A percentile compares a stretch with the other conserved stretches of the same genome.
phyloP scores from a whole-genome alignment of 2,113 vertebrate species.

The Neoarius graeffei region DNA sequence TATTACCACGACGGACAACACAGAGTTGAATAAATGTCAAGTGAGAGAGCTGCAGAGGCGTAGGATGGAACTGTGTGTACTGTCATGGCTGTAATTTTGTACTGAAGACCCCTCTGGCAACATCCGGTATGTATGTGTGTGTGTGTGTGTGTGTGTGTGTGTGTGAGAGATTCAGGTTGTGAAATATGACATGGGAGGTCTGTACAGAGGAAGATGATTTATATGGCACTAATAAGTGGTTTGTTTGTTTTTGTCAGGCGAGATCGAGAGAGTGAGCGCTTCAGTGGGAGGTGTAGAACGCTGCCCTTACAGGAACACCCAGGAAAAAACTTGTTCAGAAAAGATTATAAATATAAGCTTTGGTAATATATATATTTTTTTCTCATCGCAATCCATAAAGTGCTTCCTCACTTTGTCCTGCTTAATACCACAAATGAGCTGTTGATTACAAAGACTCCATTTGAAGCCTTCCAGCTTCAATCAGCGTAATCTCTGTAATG shows the following conservation, averaged over 20 bases:
- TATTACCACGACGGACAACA: background rate
- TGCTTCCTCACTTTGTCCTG: background rate
- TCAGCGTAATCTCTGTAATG: background rate
- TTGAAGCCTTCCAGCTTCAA: conserved; percentile 1
- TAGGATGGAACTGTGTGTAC: conserved; percentile 6
- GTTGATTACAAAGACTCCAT: conserved; percentile 1
- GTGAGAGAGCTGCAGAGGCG: background rate
- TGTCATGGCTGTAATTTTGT: conserved; percentile 33
- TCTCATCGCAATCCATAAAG: background rate
- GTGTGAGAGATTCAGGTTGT: conserved; percentile 37
- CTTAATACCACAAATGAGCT: background rate
- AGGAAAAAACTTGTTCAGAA: background rate
- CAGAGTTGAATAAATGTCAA: background rate
- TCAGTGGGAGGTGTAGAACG: background rate
- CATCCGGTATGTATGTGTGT: conserved; percentile 37
- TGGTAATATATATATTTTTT: background rate
- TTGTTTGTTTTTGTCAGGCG: conserved; percentile 36
- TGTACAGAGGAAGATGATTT: conserved; percentile 40
- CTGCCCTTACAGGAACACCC: background rate
- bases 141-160: conserved; percentile 32
- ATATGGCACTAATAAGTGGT: conserved; percentile 46
- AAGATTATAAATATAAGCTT: conserved; percentile 3
- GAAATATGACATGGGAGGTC: conserved; percentile 18
- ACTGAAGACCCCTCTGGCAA: conserved; percentile 41
- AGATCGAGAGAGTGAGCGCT: background rate